A percentile compares a stretch with the other conserved stretches of the same genome.
Conservation (phyloP, 2,888 invertebrate genomes). For the Sarcophaga carnaria region DNA sequence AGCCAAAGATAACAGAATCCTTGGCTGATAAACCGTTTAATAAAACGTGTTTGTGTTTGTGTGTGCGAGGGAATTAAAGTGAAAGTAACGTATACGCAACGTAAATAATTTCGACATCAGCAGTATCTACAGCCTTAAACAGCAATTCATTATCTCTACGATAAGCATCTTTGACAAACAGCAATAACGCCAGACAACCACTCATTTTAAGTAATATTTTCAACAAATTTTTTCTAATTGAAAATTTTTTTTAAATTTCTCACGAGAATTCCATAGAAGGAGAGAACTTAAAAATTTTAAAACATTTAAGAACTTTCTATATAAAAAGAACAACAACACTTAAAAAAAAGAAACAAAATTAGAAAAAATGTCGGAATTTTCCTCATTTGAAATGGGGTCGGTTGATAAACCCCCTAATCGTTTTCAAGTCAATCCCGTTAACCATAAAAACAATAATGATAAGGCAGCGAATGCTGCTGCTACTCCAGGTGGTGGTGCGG, state of each 20-base stretch:
- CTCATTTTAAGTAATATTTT: background rate
- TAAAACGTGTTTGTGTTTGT: background rate
- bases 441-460: constrained; percentile 77
- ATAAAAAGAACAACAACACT: background rate
- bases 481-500: constrained; percentile 37
- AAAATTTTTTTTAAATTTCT: background rate
- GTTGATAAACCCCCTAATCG: constrained; percentile 81
- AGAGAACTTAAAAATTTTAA: background rate
- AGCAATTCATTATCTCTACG: too few species aligned
- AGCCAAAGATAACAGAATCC: background rate
- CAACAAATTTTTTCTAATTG: background rate
- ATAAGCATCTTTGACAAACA: background rate
- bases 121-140: too few species aligned
- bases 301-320: background rate
- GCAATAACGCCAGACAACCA: background rate
- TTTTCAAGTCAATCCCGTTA: constrained; percentile 82
- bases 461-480: constrained; percentile 50
- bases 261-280: background rate
- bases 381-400: constrained; percentile 80
- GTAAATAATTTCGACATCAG: too few species aligned
- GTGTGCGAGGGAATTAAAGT: background rate
- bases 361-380: constrained; percentile 78
- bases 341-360: background rate
- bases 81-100: too few species aligned
- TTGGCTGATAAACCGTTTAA: background rate